Percentiles rank a stretch among this genome's conserved stretches.
These are phyloP conservation scores for chimpanzee (Pan troglodytes) DNA, from an alignment of 2,113 vertebrate species.

Conservation along the genomic window NHGRI_mPanTro3-v2.1_pri NC_072411.2:38472001-38472500, in stretches of 20 bases:
- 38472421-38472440: background rate
- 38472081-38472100: background rate
- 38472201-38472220: background rate
- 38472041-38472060: background rate
- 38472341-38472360: slow-evolving; percentile 34
- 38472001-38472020: background rate
- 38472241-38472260: slow-evolving; percentile 18
- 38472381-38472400: background rate
- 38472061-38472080: slow-evolving; percentile 23
- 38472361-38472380: background rate
- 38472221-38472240: background rate
- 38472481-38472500: slow-evolving; percentile 20
- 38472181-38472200: background rate
- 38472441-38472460: background rate
- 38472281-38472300: slow-evolving; percentile 50
- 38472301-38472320: slow-evolving; percentile 14
- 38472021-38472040: background rate
- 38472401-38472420: background rate
- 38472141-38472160: background rate
- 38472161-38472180: background rate
- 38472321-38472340: slow-evolving; percentile 41
- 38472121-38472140: background rate
- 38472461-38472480: background rate
- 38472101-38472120: slow-evolving; percentile 10
- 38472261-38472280: slow-evolving; percentile 18